Evolutionary conservation across 2,888 invertebrate species (phyloP).

Genomic region (Lithophane ornitopus): DNA sequence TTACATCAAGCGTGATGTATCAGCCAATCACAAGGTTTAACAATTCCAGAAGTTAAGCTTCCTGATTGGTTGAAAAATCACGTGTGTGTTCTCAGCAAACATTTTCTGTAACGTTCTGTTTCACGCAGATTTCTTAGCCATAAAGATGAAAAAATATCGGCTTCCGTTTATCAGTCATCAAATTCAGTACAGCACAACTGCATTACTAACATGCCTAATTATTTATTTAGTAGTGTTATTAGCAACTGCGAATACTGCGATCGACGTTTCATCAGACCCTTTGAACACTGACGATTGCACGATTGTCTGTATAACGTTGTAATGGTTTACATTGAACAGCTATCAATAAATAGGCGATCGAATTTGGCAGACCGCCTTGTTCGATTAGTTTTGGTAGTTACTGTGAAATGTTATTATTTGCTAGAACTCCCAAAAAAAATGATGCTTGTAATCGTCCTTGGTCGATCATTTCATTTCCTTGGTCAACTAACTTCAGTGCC

Average conservation of each 20-base stretch:
- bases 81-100: constrained; percentile 34
- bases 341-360: not conserved
- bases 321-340: not conserved
- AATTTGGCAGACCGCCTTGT: not conserved
- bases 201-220: not conserved
- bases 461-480: not conserved
- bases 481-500: not conserved
- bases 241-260: too few species aligned
- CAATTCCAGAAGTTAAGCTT: not conserved
- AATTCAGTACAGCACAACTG: not conserved
- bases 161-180: not conserved
- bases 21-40: constrained; percentile 52
- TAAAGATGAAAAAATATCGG: not conserved
- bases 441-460: not conserved
- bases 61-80: constrained; percentile 21
- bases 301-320: not conserved
- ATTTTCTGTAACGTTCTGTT: constrained; percentile 25
- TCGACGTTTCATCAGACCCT: not conserved
- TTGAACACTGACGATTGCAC: not conserved
- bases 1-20: fast-evolving
- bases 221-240: not conserved
- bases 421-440: too few species aligned
- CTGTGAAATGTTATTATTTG: not conserved
- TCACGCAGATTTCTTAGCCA: not conserved
- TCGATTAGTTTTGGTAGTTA: not conserved